A percentile compares a stretch with the other conserved stretches of the same genome.
These are phyloP conservation scores for Pyrochroa serraticornis DNA, from an alignment of 2,888 invertebrate genomes.

Conservation along the genomic window DNA sequence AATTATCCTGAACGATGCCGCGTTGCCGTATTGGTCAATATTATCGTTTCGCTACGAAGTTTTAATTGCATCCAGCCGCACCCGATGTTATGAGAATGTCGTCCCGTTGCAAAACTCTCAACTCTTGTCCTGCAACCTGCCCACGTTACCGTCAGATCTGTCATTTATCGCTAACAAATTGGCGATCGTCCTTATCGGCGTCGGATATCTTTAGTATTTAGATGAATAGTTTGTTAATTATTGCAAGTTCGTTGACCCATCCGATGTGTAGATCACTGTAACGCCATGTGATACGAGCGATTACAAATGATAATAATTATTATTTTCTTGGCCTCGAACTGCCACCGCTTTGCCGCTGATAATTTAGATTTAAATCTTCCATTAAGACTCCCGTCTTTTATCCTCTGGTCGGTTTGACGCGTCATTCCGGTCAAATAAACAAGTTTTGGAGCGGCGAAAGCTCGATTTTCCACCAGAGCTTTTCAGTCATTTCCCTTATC, in stretches of 20 bases:
- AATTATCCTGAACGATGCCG: too few relatives aligned
- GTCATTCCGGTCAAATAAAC: conserved; percentile 27
- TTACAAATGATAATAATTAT: conserved; percentile 48
- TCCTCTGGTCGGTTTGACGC: conserved; percentile 25
- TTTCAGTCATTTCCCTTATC: conserved; percentile 18
- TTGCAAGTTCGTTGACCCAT: conserved; percentile 25
- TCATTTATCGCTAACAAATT: conserved; percentile 15
- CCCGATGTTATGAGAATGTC: too few relatives aligned
- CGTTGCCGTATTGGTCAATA: too few relatives aligned
- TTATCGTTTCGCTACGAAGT: too few relatives aligned
- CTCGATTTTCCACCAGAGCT: conserved; percentile 15
- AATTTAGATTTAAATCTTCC: conserved; percentile 38
- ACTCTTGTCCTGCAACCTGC: neutral
- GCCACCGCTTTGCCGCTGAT: conserved; percentile 29
- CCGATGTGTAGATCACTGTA: conserved; percentile 44
- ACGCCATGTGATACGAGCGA: conserved; percentile 47
- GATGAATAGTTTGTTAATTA: conserved; percentile 13
- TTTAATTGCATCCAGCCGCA: too few relatives aligned
- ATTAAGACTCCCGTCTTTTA: conserved; percentile 35
- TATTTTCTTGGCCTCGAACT: conserved; percentile 47
- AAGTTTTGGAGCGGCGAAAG: conserved; percentile 17
- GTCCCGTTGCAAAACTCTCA: too few relatives aligned
- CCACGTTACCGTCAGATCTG: conserved; percentile 13
- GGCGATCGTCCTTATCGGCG: conserved; percentile 1
- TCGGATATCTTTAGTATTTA: conserved; percentile 9